These are phyloP conservation scores for Aphodius granarius DNA, from an alignment of 2,888 invertebrate genomes.

Conservation along the genomic window DNA sequence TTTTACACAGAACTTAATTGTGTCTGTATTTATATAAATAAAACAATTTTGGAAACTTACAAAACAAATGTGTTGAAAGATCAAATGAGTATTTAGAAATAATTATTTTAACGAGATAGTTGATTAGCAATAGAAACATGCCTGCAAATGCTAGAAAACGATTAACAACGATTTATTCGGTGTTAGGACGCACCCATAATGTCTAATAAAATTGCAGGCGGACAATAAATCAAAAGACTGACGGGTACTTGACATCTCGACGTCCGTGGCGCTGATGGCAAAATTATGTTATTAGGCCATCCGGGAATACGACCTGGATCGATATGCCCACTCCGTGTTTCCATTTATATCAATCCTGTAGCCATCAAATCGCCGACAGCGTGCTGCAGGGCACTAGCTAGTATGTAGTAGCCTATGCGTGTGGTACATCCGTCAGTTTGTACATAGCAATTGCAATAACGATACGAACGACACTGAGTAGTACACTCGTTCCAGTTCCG, in stretches of 20 bases:
- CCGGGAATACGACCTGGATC: constrained; percentile 25
- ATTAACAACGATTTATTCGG: background rate
- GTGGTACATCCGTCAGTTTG: background rate
- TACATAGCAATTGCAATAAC: background rate
- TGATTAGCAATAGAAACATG: too few species aligned
- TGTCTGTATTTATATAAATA: too few species aligned
- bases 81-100: too few species aligned
- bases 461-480: background rate
- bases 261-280: constrained; percentile 22
- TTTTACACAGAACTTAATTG: too few species aligned
- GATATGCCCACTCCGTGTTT: constrained; percentile 17
- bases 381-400: background rate
- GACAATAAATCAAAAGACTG: constrained; percentile 27
- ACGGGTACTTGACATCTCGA: constrained; percentile 23
- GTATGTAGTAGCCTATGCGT: too few species aligned
- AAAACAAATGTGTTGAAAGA: too few species aligned
- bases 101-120: too few species aligned
- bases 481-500: too few species aligned
- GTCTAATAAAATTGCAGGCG: constrained; percentile 13
- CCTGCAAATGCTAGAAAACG: background rate
- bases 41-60: too few species aligned
- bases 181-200: background rate
- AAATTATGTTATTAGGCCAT: constrained; percentile 41
- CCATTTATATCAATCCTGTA: background rate
- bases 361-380: background rate